Base-by-base conservation (phyloP, 1,140 invertebrate genomes). In the Wiebesia pumilae region DNA sequence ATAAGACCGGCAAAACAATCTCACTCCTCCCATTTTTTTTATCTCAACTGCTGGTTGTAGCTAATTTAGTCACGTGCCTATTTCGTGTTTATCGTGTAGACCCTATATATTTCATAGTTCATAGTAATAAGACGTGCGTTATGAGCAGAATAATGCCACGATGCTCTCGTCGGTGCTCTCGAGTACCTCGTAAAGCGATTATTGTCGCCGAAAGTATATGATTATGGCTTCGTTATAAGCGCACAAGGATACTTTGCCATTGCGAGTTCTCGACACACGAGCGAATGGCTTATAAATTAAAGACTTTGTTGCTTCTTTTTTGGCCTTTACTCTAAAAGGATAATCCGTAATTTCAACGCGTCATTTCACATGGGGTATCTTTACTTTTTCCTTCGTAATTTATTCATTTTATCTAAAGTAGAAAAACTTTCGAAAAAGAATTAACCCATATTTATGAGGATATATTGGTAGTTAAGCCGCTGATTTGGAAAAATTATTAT, bases 181-280 rank as follows among this genome's bases (percentile, higher is more conserved):
- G 88, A 89, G 89, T 88, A 88, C 88, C 89, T 92, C 91, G 92
- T 93, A 92, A 93, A 93, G 91, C 92, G 92, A 93, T 93, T 93
- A 93, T 93, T 93, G 93, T 93, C 92, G 90, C 89, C 90, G 90
- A 92, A 91, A 91, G 92, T 93, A 93, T 93, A 93, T 91, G 92
- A 92, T 93, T 93, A 93, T 93, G 89, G 91, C 90, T 92, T 90
- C 91, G 92, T 93, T 93, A 93, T 93, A 91, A 92, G 90, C 90
- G 90, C 84, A 85, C 87, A 84, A 89, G 88, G 90, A 88, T 58
- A 51, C 30, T 58, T 51, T 79, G 30, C 47, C 47, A 21, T 79
- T 33, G n/a, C 77, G 47, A 33, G n/a, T 67, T 85, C 81, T 84
- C 24, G 40, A 85, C 87, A 47, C 84, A 88, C 84, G 84, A 83